phyloP scores from a whole-genome alignment of 2,888 invertebrate species.

The Ectemnius continuus region DNA sequence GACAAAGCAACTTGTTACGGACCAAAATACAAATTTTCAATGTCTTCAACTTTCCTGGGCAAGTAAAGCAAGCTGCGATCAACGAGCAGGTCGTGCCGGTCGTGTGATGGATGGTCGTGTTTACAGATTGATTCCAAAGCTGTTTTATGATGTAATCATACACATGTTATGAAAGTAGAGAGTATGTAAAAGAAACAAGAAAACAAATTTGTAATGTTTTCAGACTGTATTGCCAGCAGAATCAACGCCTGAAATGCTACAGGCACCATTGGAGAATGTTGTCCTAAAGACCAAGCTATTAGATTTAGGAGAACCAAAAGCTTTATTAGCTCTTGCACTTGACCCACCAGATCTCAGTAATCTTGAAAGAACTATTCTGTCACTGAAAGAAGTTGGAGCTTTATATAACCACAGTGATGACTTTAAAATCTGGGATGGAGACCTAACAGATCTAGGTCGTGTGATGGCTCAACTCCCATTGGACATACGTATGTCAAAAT shows the following conservation, averaged over 20 bases:
- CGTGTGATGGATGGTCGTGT: slow-evolving; percentile 91
- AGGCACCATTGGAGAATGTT: slow-evolving; percentile 89
- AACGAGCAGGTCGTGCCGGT: slow-evolving; percentile 94
- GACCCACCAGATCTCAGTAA: slow-evolving; percentile 92
- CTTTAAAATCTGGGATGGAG: slow-evolving; percentile 85
- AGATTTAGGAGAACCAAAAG: slow-evolving; percentile 88
- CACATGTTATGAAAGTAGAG: too few relatives aligned
- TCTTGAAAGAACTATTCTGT: slow-evolving; percentile 89
- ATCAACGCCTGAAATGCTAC: slow-evolving; percentile 86
- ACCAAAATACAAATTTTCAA: slow-evolving; percentile 88
- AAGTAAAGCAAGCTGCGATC: slow-evolving; percentile 92
- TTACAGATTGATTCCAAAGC: slow-evolving; percentile 86
- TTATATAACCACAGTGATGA: slow-evolving; percentile 81
- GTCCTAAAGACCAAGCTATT: slow-evolving; percentile 90
- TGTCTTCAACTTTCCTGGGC: slow-evolving; percentile 92
- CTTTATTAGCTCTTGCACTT: slow-evolving; percentile 90
- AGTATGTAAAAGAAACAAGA: neutral
- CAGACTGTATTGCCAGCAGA: slow-evolving; percentile 78
- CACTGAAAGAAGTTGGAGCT: slow-evolving; percentile 93
- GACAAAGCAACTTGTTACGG: slow-evolving; percentile 89
- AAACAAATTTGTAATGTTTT: slow-evolving; percentile 28
- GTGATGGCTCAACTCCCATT: slow-evolving; percentile 91
- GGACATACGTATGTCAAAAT: slow-evolving; percentile 88
- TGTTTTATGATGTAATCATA: slow-evolving; percentile 82
- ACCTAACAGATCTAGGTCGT: slow-evolving; percentile 90